phyloP scores from a whole-genome alignment of 2,113 vertebrate genomes.

The Pterocles orientalis region DNA sequence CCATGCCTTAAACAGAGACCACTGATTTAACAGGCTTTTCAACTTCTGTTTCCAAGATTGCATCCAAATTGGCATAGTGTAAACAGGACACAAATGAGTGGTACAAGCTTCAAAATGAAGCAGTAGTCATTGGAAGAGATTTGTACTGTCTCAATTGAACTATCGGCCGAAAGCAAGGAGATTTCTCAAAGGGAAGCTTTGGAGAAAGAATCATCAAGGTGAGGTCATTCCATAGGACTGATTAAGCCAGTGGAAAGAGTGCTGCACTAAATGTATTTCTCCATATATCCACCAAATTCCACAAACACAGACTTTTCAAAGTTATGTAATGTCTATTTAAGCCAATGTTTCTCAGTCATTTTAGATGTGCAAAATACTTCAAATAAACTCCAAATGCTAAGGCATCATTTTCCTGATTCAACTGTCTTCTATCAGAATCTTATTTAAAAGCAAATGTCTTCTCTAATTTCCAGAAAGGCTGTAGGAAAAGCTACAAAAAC shows the following conservation, averaged over 20 bases:
- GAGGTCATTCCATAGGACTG: slow-evolving; percentile 19
- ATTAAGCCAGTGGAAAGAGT: slow-evolving; percentile 42
- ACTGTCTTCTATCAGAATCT: not conserved
- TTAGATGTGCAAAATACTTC: not conserved
- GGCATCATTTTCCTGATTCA: not conserved
- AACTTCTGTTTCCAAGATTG: not conserved
- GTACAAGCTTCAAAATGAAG: not conserved
- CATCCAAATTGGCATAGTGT: not conserved
- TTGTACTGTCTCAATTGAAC: not conserved
- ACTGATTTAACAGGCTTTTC: not conserved
- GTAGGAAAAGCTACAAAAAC: not conserved
- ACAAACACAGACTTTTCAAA: slow-evolving; percentile 26
- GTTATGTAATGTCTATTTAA: slow-evolving; percentile 57
- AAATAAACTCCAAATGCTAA: slow-evolving; percentile 4
- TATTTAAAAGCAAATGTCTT: not conserved
- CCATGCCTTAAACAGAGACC: not conserved
- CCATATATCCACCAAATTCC: slow-evolving; percentile 50
- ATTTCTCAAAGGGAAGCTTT: slow-evolving; percentile 14
- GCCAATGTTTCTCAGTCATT: not conserved
- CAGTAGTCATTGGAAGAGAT: not conserved
- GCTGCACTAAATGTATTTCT: slow-evolving; percentile 19
- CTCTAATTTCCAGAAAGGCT: not conserved
- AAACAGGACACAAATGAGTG: not conserved
- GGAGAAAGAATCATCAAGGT: slow-evolving; percentile 14
- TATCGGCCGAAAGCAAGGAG: not conserved